Conservation (phyloP, 2,797 vertebrate genomes). For the Anableps anableps region DNA sequence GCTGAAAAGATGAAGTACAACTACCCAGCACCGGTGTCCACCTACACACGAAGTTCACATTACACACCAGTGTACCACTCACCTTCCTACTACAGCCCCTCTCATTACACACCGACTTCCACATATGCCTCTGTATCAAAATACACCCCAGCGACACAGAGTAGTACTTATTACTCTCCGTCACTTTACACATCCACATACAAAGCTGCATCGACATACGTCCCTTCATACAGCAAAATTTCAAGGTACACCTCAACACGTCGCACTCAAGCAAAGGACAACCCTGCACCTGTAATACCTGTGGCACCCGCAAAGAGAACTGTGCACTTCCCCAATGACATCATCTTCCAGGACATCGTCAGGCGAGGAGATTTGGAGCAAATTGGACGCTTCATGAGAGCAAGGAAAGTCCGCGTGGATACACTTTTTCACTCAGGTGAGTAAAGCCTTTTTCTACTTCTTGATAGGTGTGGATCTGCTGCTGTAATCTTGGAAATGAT, state of each 20-base stretch:
- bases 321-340: constrained; percentile 91
- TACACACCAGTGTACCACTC: constrained; percentile 71
- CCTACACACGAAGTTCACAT: constrained; percentile 76
- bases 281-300: constrained; percentile 56
- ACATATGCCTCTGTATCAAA: constrained; percentile 58
- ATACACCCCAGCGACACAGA: constrained; percentile 69
- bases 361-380: constrained; percentile 92
- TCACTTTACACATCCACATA: constrained; percentile 60
- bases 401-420: constrained; percentile 91
- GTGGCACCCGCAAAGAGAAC: constrained; percentile 76
- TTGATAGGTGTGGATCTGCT: background rate
- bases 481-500: background rate
- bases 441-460: constrained; percentile 18
- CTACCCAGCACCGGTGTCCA: constrained; percentile 75
- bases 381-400: constrained; percentile 93
- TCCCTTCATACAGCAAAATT: constrained; percentile 70
- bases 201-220: constrained; percentile 60
- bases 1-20: constrained; percentile 86
- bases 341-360: constrained; percentile 94
- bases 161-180: constrained; percentile 57
- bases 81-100: constrained; percentile 58
- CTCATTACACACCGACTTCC: constrained; percentile 65
- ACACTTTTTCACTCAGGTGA: constrained; percentile 93
- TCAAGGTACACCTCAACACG: constrained; percentile 61
- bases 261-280: constrained; percentile 44